Base-by-base conservation (phyloP, 2,888 invertebrate species). In the Blastobasis lacticolella region DNA sequence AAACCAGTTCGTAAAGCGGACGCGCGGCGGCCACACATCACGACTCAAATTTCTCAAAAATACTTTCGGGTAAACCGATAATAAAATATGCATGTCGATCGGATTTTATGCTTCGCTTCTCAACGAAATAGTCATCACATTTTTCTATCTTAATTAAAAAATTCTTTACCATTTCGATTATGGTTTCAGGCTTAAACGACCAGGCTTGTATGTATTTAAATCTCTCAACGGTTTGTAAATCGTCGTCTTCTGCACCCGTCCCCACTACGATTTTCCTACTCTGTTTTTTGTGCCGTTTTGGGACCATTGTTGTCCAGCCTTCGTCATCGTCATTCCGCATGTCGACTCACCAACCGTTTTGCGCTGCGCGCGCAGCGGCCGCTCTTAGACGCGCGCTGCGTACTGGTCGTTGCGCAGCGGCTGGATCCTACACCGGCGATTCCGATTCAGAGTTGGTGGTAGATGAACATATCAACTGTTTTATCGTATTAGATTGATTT, bases 331-430 rank as follows among this genome's bases (percentile, higher is more conserved):
- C n/a, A n/a, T n/a, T n/a, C n/a, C n/a, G n/a, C n/a, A n/a, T n/a
- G n/a, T n/a, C n/a, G n/a, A n/a, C n/a, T n/a, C n/a, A n/a, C n/a
- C n/a, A n/a, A n/a, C n/a, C n/a, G n/a, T n/a, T n/a, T n/a, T n/a
- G n/a, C n/a, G n/a, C n/a, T n/a, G n/a, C n/a, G n/a, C n/a, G n/a
- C n/a, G 92, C 8, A 78, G 63, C 37, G 84, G 82, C 0, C 91
- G 89, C 67, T 90, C 8, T 40, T 40, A 40, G 40, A 40, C 40
- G 40, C 6, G 40, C 40, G 5, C 6, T 40, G 8, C 40, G 40
- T 40, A 40, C 40, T 8, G 8, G 40, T 40, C 40, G 40, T 40
- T 40, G 6, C 8, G 40, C 40, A 40, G 40, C 40, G 40, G 40
- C 40, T 40, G 40, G 40, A 40, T 40, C 8, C 40, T 40, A 6